A percentile compares a stretch with the other conserved stretches of the same genome.
Evolutionary conservation across 2,888 invertebrate species (phyloP).

Genomic region (Andrena flavipes): DNA sequence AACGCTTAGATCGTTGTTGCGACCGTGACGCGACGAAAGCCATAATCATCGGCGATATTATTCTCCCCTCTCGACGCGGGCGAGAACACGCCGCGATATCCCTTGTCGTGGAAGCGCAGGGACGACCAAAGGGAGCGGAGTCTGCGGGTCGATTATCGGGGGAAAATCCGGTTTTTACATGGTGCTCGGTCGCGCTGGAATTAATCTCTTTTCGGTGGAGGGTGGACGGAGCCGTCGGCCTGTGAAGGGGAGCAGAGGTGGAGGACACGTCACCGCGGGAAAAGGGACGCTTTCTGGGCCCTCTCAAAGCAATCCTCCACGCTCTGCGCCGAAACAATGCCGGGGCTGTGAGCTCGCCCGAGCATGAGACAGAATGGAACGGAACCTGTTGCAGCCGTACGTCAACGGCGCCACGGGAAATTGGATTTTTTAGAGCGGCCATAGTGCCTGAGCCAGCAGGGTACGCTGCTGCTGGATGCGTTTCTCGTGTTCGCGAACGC

Average conservation of each 20-base stretch:
- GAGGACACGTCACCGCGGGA: conserved; percentile 34
- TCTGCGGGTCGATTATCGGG: conserved; percentile 65
- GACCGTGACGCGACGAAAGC: conserved; percentile 23
- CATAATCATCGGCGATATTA: conserved; percentile 18
- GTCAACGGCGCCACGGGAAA: conserved; percentile 57
- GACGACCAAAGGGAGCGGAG: conserved; percentile 40
- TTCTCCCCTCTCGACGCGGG: neutral
- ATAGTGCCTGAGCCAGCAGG: conserved; percentile 18
- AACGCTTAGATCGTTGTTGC: neutral
- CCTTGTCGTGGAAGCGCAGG: neutral
- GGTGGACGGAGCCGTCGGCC: conserved; percentile 31
- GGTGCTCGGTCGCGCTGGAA: conserved; percentile 24
- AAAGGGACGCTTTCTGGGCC: conserved; percentile 48
- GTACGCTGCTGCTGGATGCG: conserved; percentile 24
- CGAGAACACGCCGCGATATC: neutral
- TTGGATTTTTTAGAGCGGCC: conserved; percentile 63
- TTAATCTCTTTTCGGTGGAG: conserved; percentile 54
- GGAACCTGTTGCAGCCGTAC: conserved; percentile 71
- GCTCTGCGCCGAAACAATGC: conserved; percentile 70
- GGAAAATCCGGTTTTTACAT: conserved; percentile 32
- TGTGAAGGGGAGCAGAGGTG: conserved; percentile 24
- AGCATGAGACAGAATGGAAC: conserved; percentile 67
- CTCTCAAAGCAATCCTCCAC: conserved; percentile 69
- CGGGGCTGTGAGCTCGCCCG: conserved; percentile 52
- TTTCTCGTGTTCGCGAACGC: conserved; percentile 46